Percentiles rank a stretch among this genome's conserved stretches.
Conservation (phyloP, 53 echinoderm and acorn worm species). For the Astropecten irregularis region DNA sequence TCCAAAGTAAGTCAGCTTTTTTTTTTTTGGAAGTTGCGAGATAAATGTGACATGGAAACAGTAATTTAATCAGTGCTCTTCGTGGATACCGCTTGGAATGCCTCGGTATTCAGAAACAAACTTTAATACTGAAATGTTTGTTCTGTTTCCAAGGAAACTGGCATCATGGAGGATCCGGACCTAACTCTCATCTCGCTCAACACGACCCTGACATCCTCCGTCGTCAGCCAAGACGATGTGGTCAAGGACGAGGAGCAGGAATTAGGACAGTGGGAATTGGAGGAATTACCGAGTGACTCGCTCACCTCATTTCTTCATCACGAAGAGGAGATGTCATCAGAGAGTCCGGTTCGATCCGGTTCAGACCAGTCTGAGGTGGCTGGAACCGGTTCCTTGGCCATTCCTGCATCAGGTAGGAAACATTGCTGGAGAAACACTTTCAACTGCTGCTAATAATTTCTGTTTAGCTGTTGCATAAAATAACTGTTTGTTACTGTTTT, state of each 20-base stretch:
- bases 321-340: conserved; percentile 48
- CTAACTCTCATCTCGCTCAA: conserved; percentile 85
- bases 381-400: neutral
- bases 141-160: conserved; percentile 60
- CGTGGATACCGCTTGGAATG: neutral
- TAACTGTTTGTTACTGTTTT: too few relatives aligned
- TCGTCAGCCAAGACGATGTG: conserved; percentile 10
- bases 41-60: too few relatives aligned
- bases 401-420: neutral
- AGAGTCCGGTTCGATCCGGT: conserved; percentile 37
- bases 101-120: neutral
- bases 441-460: too few relatives aligned
- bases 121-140: too few relatives aligned
- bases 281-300: conserved; percentile 53
- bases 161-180: conserved; percentile 94
- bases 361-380: conserved; percentile 13
- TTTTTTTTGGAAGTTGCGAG: too few relatives aligned
- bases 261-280: neutral
- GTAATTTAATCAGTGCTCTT: too few relatives aligned
- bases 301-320: conserved; percentile 77
- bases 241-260: conserved; percentile 8
- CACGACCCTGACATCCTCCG: conserved; percentile 64
- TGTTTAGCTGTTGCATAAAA: too few relatives aligned
- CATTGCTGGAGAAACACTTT: too few relatives aligned
- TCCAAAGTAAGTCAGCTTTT: conserved; percentile 22